These are phyloP conservation scores for Philantomba maxwellii DNA, from an alignment of 2,113 vertebrate genomes.

Conservation along the genomic window DNA sequence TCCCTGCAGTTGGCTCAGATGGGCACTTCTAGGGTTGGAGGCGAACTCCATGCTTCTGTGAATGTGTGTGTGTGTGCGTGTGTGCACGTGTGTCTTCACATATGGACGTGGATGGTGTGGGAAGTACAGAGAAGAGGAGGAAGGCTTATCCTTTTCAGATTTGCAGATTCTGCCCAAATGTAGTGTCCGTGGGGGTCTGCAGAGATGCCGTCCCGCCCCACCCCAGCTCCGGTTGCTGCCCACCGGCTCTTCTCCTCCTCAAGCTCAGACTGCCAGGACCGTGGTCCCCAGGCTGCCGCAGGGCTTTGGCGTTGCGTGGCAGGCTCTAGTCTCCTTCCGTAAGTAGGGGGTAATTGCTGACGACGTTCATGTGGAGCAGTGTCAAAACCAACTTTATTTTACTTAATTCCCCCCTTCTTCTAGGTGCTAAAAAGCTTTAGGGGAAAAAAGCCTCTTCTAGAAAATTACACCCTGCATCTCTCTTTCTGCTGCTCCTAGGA, in stretches of 20 bases:
- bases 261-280: background rate
- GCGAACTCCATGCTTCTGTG: accelerated
- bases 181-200: background rate
- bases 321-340: background rate
- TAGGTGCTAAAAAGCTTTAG: slow-evolving; percentile 1
- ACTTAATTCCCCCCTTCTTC: background rate
- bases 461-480: slow-evolving; percentile 54
- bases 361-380: background rate
- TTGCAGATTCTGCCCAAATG: background rate
- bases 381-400: background rate
- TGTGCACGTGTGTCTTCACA: background rate
- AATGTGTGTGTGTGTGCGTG: no score
- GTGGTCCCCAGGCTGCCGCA: background rate
- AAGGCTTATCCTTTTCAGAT: background rate
- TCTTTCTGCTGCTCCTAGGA: slow-evolving; percentile 47
- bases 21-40: background rate
- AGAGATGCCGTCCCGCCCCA: background rate
- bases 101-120: accelerated
- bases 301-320: background rate
- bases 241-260: background rate
- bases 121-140: background rate
- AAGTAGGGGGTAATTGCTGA: background rate
- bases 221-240: background rate
- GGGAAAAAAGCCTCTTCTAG: background rate
- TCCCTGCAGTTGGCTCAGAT: background rate